phyloP scores from a whole-genome alignment of 2,113 vertebrate genomes.

The Notiomystis cincta region DNA sequence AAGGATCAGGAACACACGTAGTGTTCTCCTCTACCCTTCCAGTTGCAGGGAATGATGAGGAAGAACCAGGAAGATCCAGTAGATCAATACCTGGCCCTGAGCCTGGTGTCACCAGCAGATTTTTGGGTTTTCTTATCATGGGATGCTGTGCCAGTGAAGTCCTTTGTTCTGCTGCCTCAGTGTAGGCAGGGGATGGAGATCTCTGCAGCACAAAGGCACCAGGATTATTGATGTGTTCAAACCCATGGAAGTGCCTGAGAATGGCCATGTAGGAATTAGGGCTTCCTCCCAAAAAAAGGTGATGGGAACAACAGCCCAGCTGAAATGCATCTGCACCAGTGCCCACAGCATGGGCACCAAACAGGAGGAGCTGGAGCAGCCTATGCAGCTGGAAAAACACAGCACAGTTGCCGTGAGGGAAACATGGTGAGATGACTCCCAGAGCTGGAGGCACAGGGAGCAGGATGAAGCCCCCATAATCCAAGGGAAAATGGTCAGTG shows the following conservation, averaged over 20 bases:
- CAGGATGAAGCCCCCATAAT: background rate
- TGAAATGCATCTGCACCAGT: background rate
- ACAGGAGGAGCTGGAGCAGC: background rate
- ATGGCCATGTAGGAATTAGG: background rate
- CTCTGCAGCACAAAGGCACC: background rate
- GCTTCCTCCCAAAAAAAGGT: background rate
- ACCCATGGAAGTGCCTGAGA: background rate
- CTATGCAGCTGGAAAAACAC: background rate
- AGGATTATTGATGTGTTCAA: background rate
- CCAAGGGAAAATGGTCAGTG: background rate
- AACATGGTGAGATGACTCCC: background rate
- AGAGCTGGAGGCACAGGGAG: background rate
- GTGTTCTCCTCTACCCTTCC: background rate
- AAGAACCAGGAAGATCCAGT: background rate
- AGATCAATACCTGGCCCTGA: background rate
- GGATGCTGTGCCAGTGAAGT: accelerated
- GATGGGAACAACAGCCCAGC: background rate
- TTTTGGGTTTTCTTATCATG: background rate
- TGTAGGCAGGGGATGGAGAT: background rate
- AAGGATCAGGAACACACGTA: background rate
- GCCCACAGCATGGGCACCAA: background rate
- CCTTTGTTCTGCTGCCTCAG: background rate
- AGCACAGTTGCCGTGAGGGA: background rate
- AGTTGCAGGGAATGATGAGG: background rate
- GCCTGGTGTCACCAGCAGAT: background rate